phyloP scores from a whole-genome alignment of 1,140 invertebrate species.

The Drosophila leontia region DNA sequence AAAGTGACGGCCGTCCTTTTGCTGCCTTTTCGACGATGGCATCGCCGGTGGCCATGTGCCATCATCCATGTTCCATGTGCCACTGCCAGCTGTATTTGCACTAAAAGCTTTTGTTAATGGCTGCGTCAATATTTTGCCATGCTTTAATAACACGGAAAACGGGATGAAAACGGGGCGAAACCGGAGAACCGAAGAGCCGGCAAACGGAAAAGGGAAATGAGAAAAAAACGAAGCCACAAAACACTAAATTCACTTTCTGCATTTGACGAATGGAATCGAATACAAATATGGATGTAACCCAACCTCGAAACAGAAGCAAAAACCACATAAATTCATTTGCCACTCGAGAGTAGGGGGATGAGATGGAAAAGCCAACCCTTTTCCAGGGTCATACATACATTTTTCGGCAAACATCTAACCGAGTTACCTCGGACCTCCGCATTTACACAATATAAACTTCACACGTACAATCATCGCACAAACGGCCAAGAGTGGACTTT shows the following conservation, averaged over 20 bases:
- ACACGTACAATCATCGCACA: conserved; percentile 61
- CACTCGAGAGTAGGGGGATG: neutral
- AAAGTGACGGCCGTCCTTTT: conserved; percentile 56
- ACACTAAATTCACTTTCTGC: conserved; percentile 61
- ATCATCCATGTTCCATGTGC: conserved; percentile 22
- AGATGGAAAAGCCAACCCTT: conserved; percentile 50
- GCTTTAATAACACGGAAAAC: conserved; percentile 59
- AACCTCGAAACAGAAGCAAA: conserved; percentile 27
- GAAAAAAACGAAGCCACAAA: conserved; percentile 44
- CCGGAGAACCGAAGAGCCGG: conserved; percentile 9
- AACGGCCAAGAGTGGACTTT: conserved; percentile 14
- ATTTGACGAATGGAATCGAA: conserved; percentile 74
- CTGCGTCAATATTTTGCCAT: conserved; percentile 70
- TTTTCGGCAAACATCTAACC: conserved; percentile 27
- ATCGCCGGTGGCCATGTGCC: conserved; percentile 17
- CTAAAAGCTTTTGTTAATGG: conserved; percentile 81
- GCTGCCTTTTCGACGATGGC: conserved; percentile 39
- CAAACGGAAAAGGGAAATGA: conserved; percentile 38
- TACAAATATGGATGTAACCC: conserved; percentile 40
- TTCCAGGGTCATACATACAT: conserved; percentile 51
- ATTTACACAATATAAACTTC: conserved; percentile 75
- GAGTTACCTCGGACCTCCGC: conserved; percentile 19
- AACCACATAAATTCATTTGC: conserved; percentile 76
- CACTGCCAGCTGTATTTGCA: conserved; percentile 59
- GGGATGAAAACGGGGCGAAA: conserved; percentile 14